Evolutionary conservation across 2,113 vertebrate genomes (phyloP).

Genomic region (Macrotis lagotis): DNA sequence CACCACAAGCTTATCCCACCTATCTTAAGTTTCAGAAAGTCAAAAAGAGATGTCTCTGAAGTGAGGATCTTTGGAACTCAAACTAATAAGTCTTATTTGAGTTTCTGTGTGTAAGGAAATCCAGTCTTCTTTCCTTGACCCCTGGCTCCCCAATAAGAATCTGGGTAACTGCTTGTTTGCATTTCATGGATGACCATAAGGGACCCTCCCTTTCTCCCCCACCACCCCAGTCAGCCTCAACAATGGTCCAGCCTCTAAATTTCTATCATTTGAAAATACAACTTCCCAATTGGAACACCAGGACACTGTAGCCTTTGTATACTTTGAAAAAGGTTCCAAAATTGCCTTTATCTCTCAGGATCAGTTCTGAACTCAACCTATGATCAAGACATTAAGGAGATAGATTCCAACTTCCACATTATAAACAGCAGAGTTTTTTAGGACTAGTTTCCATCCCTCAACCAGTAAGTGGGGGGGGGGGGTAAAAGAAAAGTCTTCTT

Average conservation of each 20-base stretch:
- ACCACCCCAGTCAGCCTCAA: neutral
- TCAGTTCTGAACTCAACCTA: neutral
- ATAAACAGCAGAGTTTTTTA: neutral
- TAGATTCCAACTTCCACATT: neutral
- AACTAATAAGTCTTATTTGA: neutral
- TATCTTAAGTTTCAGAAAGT: neutral
- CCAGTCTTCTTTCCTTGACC: neutral
- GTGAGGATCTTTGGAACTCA: neutral
- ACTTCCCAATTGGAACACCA: neutral
- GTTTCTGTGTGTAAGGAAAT: neutral
- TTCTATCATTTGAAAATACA: neutral
- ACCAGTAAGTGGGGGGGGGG: neutral
- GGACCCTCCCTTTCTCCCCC: neutral
- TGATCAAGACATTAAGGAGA: constrained; percentile 15
- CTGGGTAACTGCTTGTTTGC: neutral
- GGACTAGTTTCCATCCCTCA: neutral
- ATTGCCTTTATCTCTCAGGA: neutral
- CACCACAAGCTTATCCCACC: neutral
- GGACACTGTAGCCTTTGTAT: neutral
- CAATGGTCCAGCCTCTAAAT: neutral
- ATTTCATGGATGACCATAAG: neutral
- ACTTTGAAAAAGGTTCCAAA: neutral
- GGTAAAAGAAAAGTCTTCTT: neutral
- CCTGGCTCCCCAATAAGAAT: neutral
- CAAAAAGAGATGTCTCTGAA: neutral